Base-by-base conservation (phyloP, 1,140 invertebrate genomes). In the Drosophila littoralis region DNA sequence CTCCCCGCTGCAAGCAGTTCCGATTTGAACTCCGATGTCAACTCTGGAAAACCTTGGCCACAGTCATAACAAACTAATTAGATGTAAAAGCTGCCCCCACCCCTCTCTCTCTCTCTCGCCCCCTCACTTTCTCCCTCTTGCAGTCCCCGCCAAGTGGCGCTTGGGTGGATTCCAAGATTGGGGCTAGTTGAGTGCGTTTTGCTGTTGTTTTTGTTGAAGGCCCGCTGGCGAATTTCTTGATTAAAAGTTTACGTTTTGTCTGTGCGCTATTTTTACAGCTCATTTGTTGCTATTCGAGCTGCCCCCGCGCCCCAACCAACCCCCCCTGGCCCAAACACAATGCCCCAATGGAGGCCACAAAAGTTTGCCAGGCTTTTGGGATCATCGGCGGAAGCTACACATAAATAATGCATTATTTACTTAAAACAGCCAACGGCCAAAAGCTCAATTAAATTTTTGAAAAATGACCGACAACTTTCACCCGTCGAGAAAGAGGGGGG, bases 371-470 rank as follows among this genome's bases (percentile, higher is more conserved):
- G 59, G 51, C 72, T 36, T 54, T 69, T 45, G 7, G 58, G 40
- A 42, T 42, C 6, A 32, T 40, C 48, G 10, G 45, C 79, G 67
- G 51, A 65, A 61, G 65, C 43, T 36, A 43, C 66, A 66, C 81
- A 84, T 84, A 84, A 84, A 84, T 85, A 84, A 84, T 85, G 84
- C 74, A 84, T 84, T 81, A 84, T 84, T 84, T 85, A 85, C 81
- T 85, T 81, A 77, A 81, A 84, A 85, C 77, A 66, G 78, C 81
- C 77, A 64, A 35, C 55, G 74, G 81, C 42, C 43, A 77, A 81
- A 84, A 85, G 81, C 74, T 81, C 81, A 84, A 84, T 84, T 84
- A 84, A 84, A 80, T 84, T 77, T 77, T 70, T 81, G 81, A 85
- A 85, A 81, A 81, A 85, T 77, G 67, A 79, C 81, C 74, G 75